These are phyloP conservation scores for Temnothorax nylanderi DNA, from an alignment of 1,140 invertebrate species.

Conservation along the genomic window DNA sequence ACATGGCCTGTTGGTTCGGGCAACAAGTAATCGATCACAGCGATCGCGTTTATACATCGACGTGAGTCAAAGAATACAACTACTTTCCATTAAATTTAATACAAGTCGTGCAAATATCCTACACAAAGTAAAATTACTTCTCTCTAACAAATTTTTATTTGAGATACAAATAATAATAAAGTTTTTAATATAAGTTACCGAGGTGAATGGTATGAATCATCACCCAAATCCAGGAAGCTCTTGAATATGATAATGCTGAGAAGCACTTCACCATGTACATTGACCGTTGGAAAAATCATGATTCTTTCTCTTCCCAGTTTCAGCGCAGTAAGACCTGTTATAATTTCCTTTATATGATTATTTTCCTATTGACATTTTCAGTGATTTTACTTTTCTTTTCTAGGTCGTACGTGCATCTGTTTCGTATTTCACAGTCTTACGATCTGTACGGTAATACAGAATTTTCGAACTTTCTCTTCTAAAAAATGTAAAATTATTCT, in stretches of 20 bases:
- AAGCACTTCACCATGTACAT: conserved; percentile 62
- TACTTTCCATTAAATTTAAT: neutral
- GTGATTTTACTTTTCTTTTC: neutral
- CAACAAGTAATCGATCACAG: conserved; percentile 70
- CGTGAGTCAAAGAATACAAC: conserved; percentile 15
- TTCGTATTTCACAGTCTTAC: conserved; percentile 36
- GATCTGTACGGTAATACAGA: neutral
- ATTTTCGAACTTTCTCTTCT: neutral
- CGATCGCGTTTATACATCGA: conserved; percentile 45
- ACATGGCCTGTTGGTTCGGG: conserved; percentile 70
- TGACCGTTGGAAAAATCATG: conserved; percentile 73
- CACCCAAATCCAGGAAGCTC: conserved; percentile 63
- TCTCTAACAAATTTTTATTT: neutral
- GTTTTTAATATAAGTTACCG: conserved; percentile 51
- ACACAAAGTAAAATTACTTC: conserved; percentile 47
- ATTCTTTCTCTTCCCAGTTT: conserved; percentile 74
- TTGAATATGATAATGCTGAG: conserved; percentile 69
- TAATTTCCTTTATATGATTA: neutral
- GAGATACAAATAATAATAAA: neutral
- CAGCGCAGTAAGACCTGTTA: conserved; percentile 65
- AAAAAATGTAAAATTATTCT: neutral
- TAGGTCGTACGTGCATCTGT: conserved; percentile 33
- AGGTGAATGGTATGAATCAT: conserved; percentile 71
- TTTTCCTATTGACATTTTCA: neutral
- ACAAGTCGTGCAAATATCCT: conserved; percentile 10